A percentile compares a stretch with the other conserved stretches of the same genome.
Evolutionary conservation across 2,797 vertebrate species (phyloP).

Genomic region (Helarctos malayanus): DNA sequence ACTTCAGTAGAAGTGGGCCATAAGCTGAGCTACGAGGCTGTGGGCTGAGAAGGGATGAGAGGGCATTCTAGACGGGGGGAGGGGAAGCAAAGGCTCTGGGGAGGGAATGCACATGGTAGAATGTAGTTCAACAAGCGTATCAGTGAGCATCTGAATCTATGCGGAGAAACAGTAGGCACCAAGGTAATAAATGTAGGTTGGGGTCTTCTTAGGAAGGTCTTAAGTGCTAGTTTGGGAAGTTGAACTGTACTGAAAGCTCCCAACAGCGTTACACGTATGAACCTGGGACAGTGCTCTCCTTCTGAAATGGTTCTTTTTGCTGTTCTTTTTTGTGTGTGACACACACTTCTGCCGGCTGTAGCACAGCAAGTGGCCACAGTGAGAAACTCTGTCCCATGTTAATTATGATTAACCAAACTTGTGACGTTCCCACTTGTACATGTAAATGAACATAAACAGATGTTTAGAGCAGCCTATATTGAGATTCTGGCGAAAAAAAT

Average conservation of each 20-base stretch:
- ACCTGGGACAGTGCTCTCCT: neutral
- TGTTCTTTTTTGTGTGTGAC: no score
- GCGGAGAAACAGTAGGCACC: neutral
- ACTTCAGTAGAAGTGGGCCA: neutral
- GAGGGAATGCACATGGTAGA: neutral
- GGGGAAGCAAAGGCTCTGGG: neutral
- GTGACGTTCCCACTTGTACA: conserved; percentile 74
- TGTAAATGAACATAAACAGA: conserved; percentile 84
- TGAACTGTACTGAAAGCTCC: neutral
- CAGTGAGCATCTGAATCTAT: neutral
- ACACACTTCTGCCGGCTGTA: neutral
- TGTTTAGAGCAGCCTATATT: conserved; percentile 81
- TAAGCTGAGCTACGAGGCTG: neutral
- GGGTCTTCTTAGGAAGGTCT: neutral
- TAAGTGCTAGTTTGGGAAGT: neutral
- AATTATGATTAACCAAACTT: conserved; percentile 83
- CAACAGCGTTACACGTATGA: neutral
- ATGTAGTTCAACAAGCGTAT: neutral
- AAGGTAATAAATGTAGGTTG: neutral
- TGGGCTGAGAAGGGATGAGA: neutral
- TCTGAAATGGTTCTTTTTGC: neutral
- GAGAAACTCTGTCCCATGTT: conserved; percentile 81
- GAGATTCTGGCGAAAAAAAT: conserved; percentile 71
- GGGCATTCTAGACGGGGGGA: neutral
- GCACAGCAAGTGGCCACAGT: conserved; percentile 48